A percentile compares a stretch with the other conserved stretches of the same genome.
Conservation (phyloP, 2,888 invertebrate species). For the Busseola fusca region DNA sequence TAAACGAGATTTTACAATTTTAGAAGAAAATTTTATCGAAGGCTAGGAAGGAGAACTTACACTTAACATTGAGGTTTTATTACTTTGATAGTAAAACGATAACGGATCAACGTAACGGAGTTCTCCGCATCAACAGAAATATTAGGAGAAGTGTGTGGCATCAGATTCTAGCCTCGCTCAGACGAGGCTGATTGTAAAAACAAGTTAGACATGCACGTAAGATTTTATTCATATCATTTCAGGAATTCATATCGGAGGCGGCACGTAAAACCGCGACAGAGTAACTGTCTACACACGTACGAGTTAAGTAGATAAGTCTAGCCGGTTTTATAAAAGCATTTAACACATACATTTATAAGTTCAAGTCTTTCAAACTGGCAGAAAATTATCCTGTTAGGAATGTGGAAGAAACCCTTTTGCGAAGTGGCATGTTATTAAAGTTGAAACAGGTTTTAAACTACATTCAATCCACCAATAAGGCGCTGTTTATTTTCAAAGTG, state of each 20-base stretch:
- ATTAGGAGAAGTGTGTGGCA: conserved; percentile 16
- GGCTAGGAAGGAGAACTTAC: background rate
- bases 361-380: conserved; percentile 55
- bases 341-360: conserved; percentile 44
- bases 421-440: conserved; percentile 59
- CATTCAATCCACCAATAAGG: conserved; percentile 41
- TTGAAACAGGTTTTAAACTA: conserved; percentile 61
- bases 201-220: conserved; percentile 33
- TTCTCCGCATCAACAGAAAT: conserved; percentile 3
- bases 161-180: conserved; percentile 13
- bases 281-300: conserved; percentile 40
- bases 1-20: conserved; percentile 1
- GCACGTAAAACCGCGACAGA: conserved; percentile 35
- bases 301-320: conserved; percentile 42
- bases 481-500: conserved; percentile 49
- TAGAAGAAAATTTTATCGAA: background rate
- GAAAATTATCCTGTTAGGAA: conserved; percentile 71
- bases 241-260: conserved; percentile 40
- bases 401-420: conserved; percentile 67
- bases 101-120: conserved; percentile 4
- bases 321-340: conserved; percentile 51
- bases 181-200: conserved; percentile 25
- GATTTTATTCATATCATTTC: background rate
- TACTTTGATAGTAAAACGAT: conserved; percentile 1
- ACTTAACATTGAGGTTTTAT: too few relatives aligned